These are phyloP conservation scores for Triplophysa siluroides DNA, from an alignment of 2,113 vertebrate genomes.

Conservation along the genomic window DNA sequence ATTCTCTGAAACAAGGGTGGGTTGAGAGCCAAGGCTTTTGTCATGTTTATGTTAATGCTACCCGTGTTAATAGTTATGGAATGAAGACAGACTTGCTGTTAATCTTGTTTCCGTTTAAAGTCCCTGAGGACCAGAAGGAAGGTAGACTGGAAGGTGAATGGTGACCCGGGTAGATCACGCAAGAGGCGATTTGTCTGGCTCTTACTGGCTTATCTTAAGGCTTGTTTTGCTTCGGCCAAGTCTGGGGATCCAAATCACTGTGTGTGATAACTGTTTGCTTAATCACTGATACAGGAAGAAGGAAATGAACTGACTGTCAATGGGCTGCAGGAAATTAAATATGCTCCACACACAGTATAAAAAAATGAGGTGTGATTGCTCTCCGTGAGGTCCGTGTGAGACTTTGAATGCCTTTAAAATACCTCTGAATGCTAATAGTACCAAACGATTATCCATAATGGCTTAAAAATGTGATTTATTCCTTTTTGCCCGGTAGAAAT, in stretches of 20 bases:
- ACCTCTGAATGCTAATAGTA: background rate
- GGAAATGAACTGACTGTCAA: constrained; percentile 52
- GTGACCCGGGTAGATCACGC: background rate
- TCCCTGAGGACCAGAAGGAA: background rate
- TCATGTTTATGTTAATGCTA: background rate
- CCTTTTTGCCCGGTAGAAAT: background rate
- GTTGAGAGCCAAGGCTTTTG: background rate
- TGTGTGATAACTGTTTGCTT: constrained; percentile 44
- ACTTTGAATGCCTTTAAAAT: constrained; percentile 3
- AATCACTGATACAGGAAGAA: constrained; percentile 48
- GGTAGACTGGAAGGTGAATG: background rate
- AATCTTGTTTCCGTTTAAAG: background rate
- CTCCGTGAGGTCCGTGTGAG: background rate
- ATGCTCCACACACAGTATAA: constrained; percentile 36
- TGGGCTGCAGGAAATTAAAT: constrained; percentile 62
- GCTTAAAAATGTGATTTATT: background rate
- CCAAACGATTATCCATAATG: background rate
- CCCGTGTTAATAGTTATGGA: background rate
- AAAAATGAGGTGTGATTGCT: background rate
- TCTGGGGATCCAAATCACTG: constrained; percentile 31
- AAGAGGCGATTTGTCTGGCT: background rate
- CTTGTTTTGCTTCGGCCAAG: background rate
- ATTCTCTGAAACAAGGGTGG: constrained; percentile 15
- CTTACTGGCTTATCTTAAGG: constrained; percentile 18
- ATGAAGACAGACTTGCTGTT: background rate